Evolutionary conservation across 2,113 vertebrate genomes (phyloP), one percentile per base, ranked within the genome.

Genomic region (Notiomystis cincta): DNA sequence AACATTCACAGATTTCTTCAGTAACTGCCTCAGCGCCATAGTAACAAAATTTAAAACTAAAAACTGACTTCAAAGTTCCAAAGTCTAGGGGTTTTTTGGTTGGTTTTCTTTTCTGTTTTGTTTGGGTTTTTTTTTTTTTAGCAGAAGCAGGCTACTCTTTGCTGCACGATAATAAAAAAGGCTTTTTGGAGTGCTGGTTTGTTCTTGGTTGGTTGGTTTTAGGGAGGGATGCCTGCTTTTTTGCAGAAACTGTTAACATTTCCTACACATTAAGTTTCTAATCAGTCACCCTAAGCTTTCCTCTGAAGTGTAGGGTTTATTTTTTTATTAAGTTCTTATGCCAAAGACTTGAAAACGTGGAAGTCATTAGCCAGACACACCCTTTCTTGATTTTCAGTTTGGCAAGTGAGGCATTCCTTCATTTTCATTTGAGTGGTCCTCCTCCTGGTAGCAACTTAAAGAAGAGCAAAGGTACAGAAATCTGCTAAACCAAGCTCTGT

Each of bases 241-340:
- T 70, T 35, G 4, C 35, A 69, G 42, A 72, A 87, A 45, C 10
- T 81, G 9, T 45, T 61, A 77, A 27, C 9, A 3, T 37, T 66
- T 56, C 28, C n/a, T 69, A 44, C 65, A 40, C 3, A 65, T 2
- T 0, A 72, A 51, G 13, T 45, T 82, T 53, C 37, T 50, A 61
- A 80, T 27, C 19, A 72, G 44, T 64, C 42, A 78, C 11, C 11
- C 15, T 62, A 78, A 58, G 17, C 11, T 67, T 50, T 80, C 7
- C 15, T 11, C 38, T 10, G 3, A 70, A 19, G 23, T 40, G 2
- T 0, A 4, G 7, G 19, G 25, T 6, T 30, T 73, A 6, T 21
- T 50, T 42, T 18, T 45, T 73, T 2, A 7, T 44, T 53, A 83
- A 47, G 13, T 80, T 77, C 30, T 77, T 64, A 21, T 14, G 7